Evolutionary conservation across 2,797 vertebrate genomes (phyloP).

Genomic region (Channa striata): DNA sequence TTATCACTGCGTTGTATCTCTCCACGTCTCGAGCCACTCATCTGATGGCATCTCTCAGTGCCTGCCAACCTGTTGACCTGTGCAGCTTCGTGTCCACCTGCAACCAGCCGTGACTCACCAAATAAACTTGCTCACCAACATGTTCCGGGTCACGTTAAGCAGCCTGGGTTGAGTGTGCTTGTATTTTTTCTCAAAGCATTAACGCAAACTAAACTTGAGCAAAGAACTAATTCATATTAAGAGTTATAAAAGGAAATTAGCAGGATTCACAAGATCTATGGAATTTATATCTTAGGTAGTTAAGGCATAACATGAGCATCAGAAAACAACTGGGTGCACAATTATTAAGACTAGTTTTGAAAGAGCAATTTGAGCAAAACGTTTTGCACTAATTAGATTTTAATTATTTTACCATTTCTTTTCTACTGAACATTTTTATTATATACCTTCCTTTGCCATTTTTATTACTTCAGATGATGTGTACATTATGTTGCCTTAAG

Average conservation of each 20-base stretch:
- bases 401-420: too few relatives aligned
- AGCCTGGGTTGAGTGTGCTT: slow-evolving; percentile 7
- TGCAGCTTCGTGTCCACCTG: slow-evolving; percentile 32
- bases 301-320: slow-evolving; percentile 29
- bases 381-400: too few relatives aligned
- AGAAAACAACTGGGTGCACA: slow-evolving; percentile 12
- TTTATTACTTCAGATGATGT: too few relatives aligned
- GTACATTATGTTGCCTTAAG: too few relatives aligned
- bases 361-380: too few relatives aligned
- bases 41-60: slow-evolving; percentile 59
- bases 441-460: too few relatives aligned
- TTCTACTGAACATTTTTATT: too few relatives aligned
- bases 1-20: slow-evolving; percentile 70
- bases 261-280: not conserved
- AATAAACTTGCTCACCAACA: slow-evolving; percentile 57
- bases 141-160: slow-evolving; percentile 48
- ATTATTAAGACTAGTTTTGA: too few relatives aligned
- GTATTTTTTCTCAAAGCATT: slow-evolving; percentile 7
- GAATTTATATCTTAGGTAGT: slow-evolving; percentile 1
- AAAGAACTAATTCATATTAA: slow-evolving; percentile 10
- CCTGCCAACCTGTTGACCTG: slow-evolving; percentile 40
- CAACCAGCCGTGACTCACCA: slow-evolving; percentile 57
- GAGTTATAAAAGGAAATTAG: not conserved
- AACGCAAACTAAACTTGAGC: slow-evolving; percentile 8
- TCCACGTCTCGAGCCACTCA: slow-evolving; percentile 67